A percentile compares a stretch with the other conserved stretches of the same genome.
These are phyloP conservation scores for Silurus aristotelis DNA, from an alignment of 2,797 vertebrate genomes.

Conservation along the genomic window DNA sequence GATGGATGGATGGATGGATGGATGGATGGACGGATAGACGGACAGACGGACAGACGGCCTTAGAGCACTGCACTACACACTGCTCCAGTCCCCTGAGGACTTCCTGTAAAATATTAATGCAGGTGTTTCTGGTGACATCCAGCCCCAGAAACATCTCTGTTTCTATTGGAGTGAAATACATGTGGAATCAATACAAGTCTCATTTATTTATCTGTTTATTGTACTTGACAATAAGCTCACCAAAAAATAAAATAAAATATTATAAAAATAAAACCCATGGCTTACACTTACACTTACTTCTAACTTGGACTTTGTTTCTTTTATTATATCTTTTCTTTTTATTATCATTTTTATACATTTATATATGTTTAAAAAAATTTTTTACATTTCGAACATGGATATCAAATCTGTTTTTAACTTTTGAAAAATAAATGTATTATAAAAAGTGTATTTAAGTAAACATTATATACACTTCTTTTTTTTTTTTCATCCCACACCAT, in stretches of 20 bases:
- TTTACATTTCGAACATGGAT: background rate
- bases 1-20: no score
- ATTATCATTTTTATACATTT: no score
- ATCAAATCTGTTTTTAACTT: no score
- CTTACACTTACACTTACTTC: background rate
- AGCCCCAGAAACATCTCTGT: background rate
- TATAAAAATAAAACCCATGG: background rate
- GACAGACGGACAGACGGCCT: no score
- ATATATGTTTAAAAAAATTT: no score
- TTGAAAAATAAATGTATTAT: no score
- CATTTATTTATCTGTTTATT: background rate
- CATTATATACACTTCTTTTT: background rate
- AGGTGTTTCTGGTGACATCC: background rate
- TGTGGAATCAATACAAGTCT: background rate
- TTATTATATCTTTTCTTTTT: background rate
- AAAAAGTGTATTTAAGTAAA: background rate
- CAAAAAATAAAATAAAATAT: background rate
- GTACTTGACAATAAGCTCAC: background rate
- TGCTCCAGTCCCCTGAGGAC: background rate
- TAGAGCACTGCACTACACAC: background rate
- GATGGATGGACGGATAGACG: no score
- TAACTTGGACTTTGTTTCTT: background rate
- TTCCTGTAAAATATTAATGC: constrained; percentile 2
- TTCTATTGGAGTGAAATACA: background rate
- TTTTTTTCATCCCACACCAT: background rate